Conservation (phyloP, 2,888 invertebrate genomes). For the Heteropelma amictum region DNA sequence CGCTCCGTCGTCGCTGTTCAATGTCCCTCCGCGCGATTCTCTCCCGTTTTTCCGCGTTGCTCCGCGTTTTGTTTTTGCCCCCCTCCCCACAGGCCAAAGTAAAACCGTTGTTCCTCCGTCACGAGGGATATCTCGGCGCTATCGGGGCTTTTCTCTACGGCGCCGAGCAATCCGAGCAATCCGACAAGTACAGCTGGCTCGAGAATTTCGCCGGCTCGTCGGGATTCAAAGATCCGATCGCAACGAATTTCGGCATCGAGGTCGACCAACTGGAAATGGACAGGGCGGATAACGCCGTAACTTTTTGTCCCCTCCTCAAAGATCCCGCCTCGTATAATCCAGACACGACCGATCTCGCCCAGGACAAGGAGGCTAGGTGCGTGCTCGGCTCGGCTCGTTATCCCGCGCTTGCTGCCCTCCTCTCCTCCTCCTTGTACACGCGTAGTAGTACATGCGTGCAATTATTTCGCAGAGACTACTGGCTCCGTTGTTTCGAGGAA, state of each 20-base stretch:
- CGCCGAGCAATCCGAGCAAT: constrained; percentile 82
- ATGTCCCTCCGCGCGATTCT: not conserved
- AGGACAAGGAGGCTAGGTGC: constrained; percentile 91
- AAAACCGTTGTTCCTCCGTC: constrained; percentile 83
- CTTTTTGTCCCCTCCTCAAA: constrained; percentile 86
- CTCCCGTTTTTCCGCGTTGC: too few species aligned
- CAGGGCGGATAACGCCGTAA: constrained; percentile 79
- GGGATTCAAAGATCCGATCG: constrained; percentile 79
- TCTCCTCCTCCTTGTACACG: not conserved
- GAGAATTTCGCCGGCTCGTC: constrained; percentile 85
- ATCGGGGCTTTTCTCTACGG: constrained; percentile 85
- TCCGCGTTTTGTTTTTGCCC: too few species aligned
- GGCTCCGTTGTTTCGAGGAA: constrained; percentile 94
- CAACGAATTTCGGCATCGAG: constrained; percentile 74
- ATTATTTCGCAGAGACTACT: constrained; percentile 82
- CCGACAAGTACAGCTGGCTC: constrained; percentile 82
- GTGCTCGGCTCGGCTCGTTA: too few species aligned
- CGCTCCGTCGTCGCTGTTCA: not conserved
- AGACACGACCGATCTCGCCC: constrained; percentile 93
- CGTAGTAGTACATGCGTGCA: too few species aligned
- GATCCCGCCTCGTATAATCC: constrained; percentile 91
- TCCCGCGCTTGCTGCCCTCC: not conserved
- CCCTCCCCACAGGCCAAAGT: constrained; percentile 81
- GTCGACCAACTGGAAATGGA: constrained; percentile 77
- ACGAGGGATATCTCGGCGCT: constrained; percentile 85